Evolutionary conservation across 2,113 vertebrate genomes (phyloP).

Genomic region (Pluvianellus socialis): DNA sequence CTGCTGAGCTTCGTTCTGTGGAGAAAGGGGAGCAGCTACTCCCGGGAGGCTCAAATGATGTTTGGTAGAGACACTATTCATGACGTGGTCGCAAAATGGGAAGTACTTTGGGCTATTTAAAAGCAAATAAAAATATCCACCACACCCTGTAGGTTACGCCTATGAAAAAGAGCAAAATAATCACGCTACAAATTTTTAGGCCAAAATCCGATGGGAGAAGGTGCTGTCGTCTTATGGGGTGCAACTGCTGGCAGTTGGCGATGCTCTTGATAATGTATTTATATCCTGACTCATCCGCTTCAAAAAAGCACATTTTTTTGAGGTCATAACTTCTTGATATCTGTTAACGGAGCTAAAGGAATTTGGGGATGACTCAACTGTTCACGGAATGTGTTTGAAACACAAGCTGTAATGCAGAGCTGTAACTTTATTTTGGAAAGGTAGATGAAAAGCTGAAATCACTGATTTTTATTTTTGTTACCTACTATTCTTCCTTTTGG

Average conservation of each 20-base stretch:
- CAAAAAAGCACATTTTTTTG: neutral
- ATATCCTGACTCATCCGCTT: neutral
- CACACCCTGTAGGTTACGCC: neutral
- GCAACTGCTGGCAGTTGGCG: neutral
- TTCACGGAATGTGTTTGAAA: neutral
- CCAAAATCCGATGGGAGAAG: neutral
- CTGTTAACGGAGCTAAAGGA: neutral
- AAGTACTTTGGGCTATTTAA: neutral
- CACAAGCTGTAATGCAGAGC: neutral
- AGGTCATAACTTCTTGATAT: neutral
- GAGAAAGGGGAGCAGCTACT: neutral
- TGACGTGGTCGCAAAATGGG: neutral
- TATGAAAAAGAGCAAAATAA: neutral
- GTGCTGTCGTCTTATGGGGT: neutral
- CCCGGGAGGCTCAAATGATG: neutral
- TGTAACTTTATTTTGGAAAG: neutral
- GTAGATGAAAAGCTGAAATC: neutral
- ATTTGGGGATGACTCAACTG: neutral
- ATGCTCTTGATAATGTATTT: neutral
- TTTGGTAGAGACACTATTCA: neutral
- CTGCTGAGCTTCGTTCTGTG: neutral
- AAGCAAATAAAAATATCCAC: neutral
- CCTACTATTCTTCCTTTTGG: neutral
- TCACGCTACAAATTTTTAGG: neutral
- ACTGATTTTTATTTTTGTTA: neutral